Base-by-base conservation (phyloP, 2,888 invertebrate genomes). In the Oithona nana region DNA sequence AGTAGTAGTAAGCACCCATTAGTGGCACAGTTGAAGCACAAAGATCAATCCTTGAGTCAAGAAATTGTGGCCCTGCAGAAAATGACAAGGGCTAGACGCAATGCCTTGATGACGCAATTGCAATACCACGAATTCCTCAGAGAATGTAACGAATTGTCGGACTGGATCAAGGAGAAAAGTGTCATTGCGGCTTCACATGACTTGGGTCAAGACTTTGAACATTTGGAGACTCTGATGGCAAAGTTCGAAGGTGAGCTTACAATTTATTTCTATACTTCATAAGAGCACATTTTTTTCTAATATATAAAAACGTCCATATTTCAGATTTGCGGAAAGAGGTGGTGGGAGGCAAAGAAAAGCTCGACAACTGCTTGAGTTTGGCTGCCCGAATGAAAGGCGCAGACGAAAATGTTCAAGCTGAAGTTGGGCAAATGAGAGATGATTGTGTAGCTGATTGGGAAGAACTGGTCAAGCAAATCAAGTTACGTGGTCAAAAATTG, bases 151-250 rank as follows among this genome's bases (percentile, higher is more conserved):
- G 93, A 93, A 70, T 77, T 94, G 50, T 89, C 90, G 71, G 81
- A 83, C 68, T 94, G 93, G 92, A 88, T 95, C 59, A 82, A 83
- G 66, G 92, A 93, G 68, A 88, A 93, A 71, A 81, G 86, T 70
- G 84, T 87, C 59, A 83, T 84, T 0, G 92, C 93, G 1, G 83
- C 84, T 58, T 87, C 86, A 63, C 92, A 93, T 69, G 94, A 94
- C 71, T 93, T 88, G 69, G 94, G 94, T 0, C 88, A 88, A 71
- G 94, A 95, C 73, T 93, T 86, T 69, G 90, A 92, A 69, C 92
- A 92, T 75, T 74, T 92, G 59, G 72, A 87, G 75, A 83, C 87
- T 68, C 71, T 71, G 67, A 39, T 24, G n/a, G 52, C 49, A 8
- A 56, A 24, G 20, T 58, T 28, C 28, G 57, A 57, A 3, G 29